Percentiles rank a stretch among this genome's conserved stretches.
These are phyloP conservation scores for Istiophorus platypterus DNA, from an alignment of 2,113 vertebrate species.

Conservation along the genomic window DNA sequence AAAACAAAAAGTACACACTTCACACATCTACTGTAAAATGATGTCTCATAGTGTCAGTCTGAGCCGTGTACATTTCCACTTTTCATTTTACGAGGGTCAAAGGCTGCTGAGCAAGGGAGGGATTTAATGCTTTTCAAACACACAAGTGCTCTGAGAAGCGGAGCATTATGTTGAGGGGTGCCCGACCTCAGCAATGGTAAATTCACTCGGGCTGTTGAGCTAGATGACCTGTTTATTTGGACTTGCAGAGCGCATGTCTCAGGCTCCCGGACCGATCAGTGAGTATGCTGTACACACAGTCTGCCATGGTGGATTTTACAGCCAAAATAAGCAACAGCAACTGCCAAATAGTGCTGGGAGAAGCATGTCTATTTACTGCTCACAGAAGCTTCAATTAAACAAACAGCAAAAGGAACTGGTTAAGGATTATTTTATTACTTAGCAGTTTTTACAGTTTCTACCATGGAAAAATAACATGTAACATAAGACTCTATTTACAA, in stretches of 20 bases:
- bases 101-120: constrained; percentile 53
- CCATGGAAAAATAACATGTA: constrained; percentile 89
- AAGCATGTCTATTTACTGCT: constrained; percentile 62
- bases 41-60: constrained; percentile 20
- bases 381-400: constrained; percentile 55
- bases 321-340: constrained; percentile 79
- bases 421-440: constrained; percentile 92
- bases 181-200: constrained; percentile 39
- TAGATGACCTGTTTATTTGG: constrained; percentile 81
- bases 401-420: constrained; percentile 71
- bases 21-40: constrained; percentile 1
- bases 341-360: constrained; percentile 66
- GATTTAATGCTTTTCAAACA: constrained; percentile 57
- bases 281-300: constrained; percentile 60
- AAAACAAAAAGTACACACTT: constrained; percentile 11
- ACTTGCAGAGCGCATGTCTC: constrained; percentile 64
- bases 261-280: constrained; percentile 64
- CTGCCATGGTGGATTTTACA: constrained; percentile 50
- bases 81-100: constrained; percentile 47
- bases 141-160: constrained; percentile 50
- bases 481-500: constrained; percentile 94
- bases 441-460: constrained; percentile 94
- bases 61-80: constrained; percentile 56
- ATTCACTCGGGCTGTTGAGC: constrained; percentile 55
- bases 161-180: constrained; percentile 43